phyloP scores from a whole-genome alignment of 2,113 vertebrate genomes.

The Pseudorectes ferrugineus region DNA sequence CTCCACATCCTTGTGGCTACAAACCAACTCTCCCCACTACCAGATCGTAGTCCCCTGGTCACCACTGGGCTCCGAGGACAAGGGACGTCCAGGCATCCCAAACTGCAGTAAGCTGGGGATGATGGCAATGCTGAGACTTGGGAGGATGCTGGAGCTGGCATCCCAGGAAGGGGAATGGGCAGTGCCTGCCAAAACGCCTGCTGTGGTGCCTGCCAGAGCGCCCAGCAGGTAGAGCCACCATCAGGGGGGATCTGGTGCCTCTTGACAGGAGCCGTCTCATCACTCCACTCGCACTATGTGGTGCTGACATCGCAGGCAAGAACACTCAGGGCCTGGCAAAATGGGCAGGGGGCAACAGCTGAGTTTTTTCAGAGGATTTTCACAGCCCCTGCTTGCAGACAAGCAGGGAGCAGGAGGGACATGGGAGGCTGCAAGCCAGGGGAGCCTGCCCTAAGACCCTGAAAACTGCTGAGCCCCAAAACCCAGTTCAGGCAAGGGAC shows the following conservation, averaged over 20 bases:
- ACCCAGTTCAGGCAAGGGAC: neutral
- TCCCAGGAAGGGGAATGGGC: neutral
- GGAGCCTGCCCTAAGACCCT: neutral
- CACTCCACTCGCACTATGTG: neutral
- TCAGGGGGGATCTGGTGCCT: neutral
- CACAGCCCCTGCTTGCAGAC: neutral
- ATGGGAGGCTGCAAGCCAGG: fast-evolving
- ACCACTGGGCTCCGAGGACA: neutral
- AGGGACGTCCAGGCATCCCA: neutral
- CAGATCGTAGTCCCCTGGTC: neutral
- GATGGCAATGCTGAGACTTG: neutral
- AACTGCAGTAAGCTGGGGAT: neutral
- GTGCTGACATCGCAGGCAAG: neutral
- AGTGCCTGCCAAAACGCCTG: neutral
- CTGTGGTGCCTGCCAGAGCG: fast-evolving
- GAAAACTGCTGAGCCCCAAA: neutral
- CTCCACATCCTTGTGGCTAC: neutral
- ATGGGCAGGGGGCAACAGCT: neutral
- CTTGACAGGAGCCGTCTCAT: neutral
- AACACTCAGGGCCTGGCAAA: neutral
- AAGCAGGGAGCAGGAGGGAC: neutral
- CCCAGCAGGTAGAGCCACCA: neutral
- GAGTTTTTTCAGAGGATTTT: neutral
- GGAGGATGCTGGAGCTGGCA: neutral
- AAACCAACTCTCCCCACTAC: neutral